Evolutionary conservation across 2,888 invertebrate genomes (phyloP).

Genomic region (Ctenicera cuprea): DNA sequence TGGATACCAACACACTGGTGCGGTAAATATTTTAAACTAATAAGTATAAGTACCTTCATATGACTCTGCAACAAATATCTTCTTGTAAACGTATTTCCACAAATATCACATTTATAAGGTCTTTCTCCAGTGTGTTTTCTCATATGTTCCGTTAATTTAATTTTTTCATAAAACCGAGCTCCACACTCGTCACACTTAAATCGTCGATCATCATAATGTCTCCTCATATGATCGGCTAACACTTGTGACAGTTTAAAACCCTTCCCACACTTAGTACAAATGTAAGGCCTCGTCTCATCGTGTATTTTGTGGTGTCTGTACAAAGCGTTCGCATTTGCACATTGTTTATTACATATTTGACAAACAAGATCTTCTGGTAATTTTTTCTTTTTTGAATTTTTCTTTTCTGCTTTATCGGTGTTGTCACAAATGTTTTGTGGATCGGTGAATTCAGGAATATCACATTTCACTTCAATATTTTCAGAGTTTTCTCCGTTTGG

Average conservation of each 20-base stretch:
- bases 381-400: constrained; percentile 43
- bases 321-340: constrained; percentile 35
- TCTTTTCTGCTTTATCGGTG: constrained; percentile 12
- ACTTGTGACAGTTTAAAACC: constrained; percentile 48
- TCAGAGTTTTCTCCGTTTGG: constrained; percentile 7
- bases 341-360: constrained; percentile 32
- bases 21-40: too few relatives aligned
- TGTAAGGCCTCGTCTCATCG: constrained; percentile 26
- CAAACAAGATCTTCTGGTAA: constrained; percentile 36
- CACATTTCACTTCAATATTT: constrained; percentile 21
- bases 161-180: constrained; percentile 51
- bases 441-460: neutral
- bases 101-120: constrained; percentile 42
- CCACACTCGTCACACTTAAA: constrained; percentile 51
- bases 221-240: constrained; percentile 49
- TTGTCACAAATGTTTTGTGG: neutral
- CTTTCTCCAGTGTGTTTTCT: constrained; percentile 62
- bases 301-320: constrained; percentile 38
- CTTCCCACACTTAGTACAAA: constrained; percentile 53
- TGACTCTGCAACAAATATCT: constrained; percentile 41
- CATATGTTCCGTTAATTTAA: constrained; percentile 57
- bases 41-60: constrained; percentile 46
- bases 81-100: constrained; percentile 40
- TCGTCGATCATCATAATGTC: constrained; percentile 50
- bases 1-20: too few relatives aligned